Evolutionary conservation across 2,113 vertebrate species (phyloP).

Genomic region (Platysternon megacephalum): DNA sequence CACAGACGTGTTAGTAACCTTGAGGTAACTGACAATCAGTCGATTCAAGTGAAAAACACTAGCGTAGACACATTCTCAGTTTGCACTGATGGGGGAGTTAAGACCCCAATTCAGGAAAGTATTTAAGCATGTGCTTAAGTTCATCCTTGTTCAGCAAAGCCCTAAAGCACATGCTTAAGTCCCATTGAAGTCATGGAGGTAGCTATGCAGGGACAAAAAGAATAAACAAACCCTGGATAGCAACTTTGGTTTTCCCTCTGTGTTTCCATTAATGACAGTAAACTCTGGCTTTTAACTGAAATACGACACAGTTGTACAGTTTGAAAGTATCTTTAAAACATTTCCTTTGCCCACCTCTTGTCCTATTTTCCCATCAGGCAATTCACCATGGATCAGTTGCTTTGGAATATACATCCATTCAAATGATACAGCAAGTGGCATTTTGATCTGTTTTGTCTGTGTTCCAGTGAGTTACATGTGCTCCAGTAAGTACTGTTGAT

Average conservation of each 20-base stretch:
- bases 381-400: neutral
- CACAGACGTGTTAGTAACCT: neutral
- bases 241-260: neutral
- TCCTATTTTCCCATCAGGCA: neutral
- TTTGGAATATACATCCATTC: neutral
- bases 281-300: neutral
- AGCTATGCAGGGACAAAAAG: neutral
- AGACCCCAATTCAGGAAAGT: neutral
- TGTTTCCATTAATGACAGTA: neutral
- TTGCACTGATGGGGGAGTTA: neutral
- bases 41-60: neutral
- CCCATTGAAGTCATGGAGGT: neutral
- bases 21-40: neutral
- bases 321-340: neutral
- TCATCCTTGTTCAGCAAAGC: no score
- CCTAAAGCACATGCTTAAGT: neutral
- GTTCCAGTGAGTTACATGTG: accelerated
- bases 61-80: neutral
- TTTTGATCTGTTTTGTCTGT: neutral
- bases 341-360: neutral
- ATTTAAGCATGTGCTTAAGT: neutral
- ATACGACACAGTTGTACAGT: neutral
- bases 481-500: neutral
- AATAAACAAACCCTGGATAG: neutral
- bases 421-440: neutral